Evolutionary conservation across 2,797 vertebrate genomes (phyloP).

Genomic region (Coluber constrictor): DNA sequence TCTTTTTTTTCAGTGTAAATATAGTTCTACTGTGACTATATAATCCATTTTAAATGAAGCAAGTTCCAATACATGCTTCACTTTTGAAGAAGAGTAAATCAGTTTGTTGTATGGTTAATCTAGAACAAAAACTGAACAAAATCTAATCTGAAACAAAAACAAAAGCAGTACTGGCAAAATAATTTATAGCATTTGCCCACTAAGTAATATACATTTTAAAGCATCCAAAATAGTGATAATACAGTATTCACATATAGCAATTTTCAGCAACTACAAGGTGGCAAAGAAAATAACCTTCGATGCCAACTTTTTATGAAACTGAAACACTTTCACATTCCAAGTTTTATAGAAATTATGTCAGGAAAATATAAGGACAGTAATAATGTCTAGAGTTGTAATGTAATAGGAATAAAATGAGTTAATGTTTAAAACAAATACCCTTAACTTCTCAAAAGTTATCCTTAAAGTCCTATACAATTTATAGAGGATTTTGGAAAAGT

Average conservation of each 20-base stretch:
- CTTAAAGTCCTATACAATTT: background rate
- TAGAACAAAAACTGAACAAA: constrained; percentile 49
- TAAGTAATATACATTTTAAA: constrained; percentile 25
- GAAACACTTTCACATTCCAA: constrained; percentile 3
- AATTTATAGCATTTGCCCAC: constrained; percentile 45
- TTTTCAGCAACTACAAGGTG: constrained; percentile 17
- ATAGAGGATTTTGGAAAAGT: background rate
- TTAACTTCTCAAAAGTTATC: background rate
- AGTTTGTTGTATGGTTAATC: constrained; percentile 34
- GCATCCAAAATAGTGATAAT: constrained; percentile 39
- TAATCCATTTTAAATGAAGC: constrained; percentile 53
- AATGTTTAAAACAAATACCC: background rate
- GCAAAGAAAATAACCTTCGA: background rate
- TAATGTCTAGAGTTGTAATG: background rate
- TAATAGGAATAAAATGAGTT: background rate
- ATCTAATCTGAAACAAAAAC: too few relatives aligned
- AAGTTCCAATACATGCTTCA: constrained; percentile 34
- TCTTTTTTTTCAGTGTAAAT: constrained; percentile 2
- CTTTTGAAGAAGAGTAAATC: constrained; percentile 32
- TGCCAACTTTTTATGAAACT: background rate
- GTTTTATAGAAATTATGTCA: background rate
- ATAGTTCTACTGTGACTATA: constrained; percentile 28
- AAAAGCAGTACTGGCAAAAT: constrained; percentile 40
- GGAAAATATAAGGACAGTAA: background rate
- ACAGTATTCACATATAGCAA: background rate